Evolutionary conservation across 2,113 vertebrate species (phyloP), one percentile per base, ranked within the genome.

Genomic region (Colinus virginianus): DNA sequence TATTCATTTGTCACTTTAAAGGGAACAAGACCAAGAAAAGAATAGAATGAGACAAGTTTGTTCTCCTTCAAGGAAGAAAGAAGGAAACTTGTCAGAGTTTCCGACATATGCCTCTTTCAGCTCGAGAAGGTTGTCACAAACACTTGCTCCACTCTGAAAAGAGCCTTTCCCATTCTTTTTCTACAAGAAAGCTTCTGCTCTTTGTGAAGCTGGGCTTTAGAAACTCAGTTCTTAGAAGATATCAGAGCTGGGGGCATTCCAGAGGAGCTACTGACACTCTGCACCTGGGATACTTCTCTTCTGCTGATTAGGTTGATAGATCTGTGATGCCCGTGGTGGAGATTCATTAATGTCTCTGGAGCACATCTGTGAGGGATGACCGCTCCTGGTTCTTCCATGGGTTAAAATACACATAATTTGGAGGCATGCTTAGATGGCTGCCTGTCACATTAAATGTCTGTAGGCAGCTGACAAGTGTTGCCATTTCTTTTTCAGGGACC

Each of bases 1-100:
- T 89, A 63, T 90, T 77, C 43, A 63, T 93, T 85, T 91, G 82
- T 90, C 84, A 80, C 56, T 92, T 92, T 70, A 51, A 83, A 90
- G 83, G 56, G 42, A 85, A 18, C 48, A 75, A 67, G 11, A 40
- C 30, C 1, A 15, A 7, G 62, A 55, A 77, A 59, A 49, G 45
- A 77, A 77, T 28, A 48, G 68, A 59, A 69, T 4, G 18, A 85
- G 75, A 78, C 48, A 13, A 59, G 61, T 56, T 83, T 83, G 64
- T 48, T 94, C 56, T 86, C 61, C 64, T 34, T 7, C 6, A 3
- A 46, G 86, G 78, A 64, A 78, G 67, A 64, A 71, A 34, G 42
- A 69, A 77, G 43, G 26, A 25, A 8, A 28, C 34, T n/a, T 77
- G 42, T 55, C 84, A 83, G 79, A 76, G 34, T 45, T 89, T 70